Evolutionary conservation across 2,888 invertebrate genomes (phyloP).

Genomic region (Drosophila siamana): DNA sequence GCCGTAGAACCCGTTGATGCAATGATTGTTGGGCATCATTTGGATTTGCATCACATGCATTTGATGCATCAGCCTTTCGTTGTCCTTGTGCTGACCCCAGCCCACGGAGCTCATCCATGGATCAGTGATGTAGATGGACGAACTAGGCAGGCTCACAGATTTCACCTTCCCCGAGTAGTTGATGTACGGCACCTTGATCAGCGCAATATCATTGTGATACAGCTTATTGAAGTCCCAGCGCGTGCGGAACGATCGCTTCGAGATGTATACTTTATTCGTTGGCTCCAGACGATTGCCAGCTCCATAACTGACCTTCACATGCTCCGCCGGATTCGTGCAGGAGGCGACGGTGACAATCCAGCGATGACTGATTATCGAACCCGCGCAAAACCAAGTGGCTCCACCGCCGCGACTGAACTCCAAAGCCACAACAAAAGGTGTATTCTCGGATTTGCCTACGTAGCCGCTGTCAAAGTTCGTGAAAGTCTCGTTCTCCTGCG

Average conservation of each 20-base stretch:
- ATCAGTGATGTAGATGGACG: background rate
- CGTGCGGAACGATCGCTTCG: constrained; percentile 5
- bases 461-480: constrained; percentile 20
- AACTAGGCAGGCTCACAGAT: constrained; percentile 5
- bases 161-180: constrained; percentile 3
- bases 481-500: background rate
- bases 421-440: constrained; percentile 33
- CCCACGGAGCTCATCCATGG: constrained; percentile 19
- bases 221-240: constrained; percentile 13
- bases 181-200: constrained; percentile 35
- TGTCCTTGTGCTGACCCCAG: constrained; percentile 38
- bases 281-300: constrained; percentile 2
- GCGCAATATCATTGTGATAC: constrained; percentile 32
- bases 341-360: constrained; percentile 50
- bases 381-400: constrained; percentile 38
- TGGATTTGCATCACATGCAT: constrained; percentile 24
- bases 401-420: constrained; percentile 7
- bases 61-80: background rate
- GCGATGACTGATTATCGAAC: constrained; percentile 20
- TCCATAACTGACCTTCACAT: constrained; percentile 27
- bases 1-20: constrained; percentile 20
- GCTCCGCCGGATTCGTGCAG: constrained; percentile 26
- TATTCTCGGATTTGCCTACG: background rate
- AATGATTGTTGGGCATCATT: background rate
- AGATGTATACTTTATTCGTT: constrained; percentile 7